phyloP scores from a whole-genome alignment of 2,888 invertebrate genomes.

The Xylota segnis region DNA sequence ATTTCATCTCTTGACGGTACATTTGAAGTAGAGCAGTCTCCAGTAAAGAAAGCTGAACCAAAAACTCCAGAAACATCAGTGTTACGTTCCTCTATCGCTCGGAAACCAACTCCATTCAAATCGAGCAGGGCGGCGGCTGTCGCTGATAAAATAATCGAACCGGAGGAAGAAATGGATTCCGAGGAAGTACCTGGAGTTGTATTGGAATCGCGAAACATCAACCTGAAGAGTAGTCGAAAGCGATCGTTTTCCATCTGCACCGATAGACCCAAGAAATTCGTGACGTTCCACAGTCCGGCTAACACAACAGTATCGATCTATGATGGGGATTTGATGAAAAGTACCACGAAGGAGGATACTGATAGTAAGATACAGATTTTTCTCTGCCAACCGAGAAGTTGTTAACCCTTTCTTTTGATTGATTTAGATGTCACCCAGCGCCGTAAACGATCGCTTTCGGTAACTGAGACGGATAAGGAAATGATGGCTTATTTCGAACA shows the following conservation, averaged over 20 bases:
- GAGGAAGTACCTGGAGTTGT: conserved; percentile 11
- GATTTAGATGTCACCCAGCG: conserved; percentile 81
- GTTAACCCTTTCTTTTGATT: not conserved
- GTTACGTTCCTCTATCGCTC: conserved; percentile 62
- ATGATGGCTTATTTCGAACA: conserved; percentile 65
- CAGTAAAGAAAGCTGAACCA: conserved; percentile 48
- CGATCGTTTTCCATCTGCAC: conserved; percentile 80
- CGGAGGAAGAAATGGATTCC: conserved; percentile 16
- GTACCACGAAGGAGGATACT: conserved; percentile 11
- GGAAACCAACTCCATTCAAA: conserved; percentile 79
- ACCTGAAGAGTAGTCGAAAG: conserved; percentile 78
- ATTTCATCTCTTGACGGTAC: not conserved
- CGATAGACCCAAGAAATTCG: conserved; percentile 76
- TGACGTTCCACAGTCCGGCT: conserved; percentile 81
- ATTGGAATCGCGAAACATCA: conserved; percentile 68
- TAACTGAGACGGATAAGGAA: conserved; percentile 78
- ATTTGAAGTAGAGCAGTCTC: conserved; percentile 39
- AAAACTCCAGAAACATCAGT: conserved; percentile 27
- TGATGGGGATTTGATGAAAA: conserved; percentile 78
- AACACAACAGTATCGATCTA: conserved; percentile 78
- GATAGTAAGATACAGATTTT: conserved; percentile 28
- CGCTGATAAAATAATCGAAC: conserved; percentile 42
- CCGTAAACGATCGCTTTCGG: conserved; percentile 81
- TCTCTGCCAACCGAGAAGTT: not conserved
- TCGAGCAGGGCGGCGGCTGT: conserved; percentile 28